A percentile compares a stretch with the other conserved stretches of the same genome.
Conservation (phyloP, 2,888 invertebrate species). For the Nemoura dubitans region DNA sequence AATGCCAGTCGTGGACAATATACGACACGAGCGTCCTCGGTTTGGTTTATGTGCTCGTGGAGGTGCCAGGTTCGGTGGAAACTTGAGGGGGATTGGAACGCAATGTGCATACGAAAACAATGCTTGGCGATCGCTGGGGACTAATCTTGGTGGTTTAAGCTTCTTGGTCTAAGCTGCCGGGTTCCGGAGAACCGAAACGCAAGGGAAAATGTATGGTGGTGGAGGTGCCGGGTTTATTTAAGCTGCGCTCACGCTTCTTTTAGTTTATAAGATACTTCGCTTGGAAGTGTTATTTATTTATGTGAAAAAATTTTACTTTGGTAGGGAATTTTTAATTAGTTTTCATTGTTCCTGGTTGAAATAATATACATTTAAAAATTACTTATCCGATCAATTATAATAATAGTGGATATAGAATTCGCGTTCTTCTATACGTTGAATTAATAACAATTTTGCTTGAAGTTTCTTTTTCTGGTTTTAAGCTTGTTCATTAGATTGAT, state of each 20-base stretch:
- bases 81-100: neutral
- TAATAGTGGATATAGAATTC: neutral
- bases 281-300: neutral
- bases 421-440: neutral
- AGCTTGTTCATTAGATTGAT: no score
- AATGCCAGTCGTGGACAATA: neutral
- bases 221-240: neutral
- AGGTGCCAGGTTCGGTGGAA: neutral
- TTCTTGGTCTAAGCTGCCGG: neutral
- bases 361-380: no score
- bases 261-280: neutral
- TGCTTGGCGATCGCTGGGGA: neutral
- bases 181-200: neutral
- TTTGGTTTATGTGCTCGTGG: neutral
- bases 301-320: neutral
- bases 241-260: neutral
- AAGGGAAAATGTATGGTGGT: neutral
- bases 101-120: neutral
- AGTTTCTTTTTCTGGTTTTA: no score
- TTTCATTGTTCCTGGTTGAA: neutral
- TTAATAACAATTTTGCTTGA: no score
- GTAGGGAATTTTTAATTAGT: neutral
- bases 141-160: conserved; percentile 9
- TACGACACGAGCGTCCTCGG: neutral
- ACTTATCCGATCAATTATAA: neutral